Evolutionary conservation across 2,888 invertebrate species (phyloP), one percentile per base, ranked within the genome.

Genomic region (Trypoxylon attenuatum): DNA sequence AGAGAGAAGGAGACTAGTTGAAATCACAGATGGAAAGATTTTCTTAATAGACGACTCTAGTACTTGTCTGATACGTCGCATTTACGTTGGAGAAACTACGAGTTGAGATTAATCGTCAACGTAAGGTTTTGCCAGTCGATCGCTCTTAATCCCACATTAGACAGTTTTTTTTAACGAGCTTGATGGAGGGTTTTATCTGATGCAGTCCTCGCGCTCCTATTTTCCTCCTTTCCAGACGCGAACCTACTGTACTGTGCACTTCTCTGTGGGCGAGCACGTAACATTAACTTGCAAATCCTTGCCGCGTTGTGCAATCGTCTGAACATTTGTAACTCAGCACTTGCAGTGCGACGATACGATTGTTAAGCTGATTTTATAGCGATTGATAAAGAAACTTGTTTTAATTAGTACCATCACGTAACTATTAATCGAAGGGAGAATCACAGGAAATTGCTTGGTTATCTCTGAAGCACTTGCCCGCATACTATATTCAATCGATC

Each of bases 141-240:
- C 66, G 55, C 39, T 4, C 60, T 68, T 67, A 68, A 67, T 68
- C 56, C 46, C 49, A 49, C 67, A 42, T 68, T 67, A 68, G 52
- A 67, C 29, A 58, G 19, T 49, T 49, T 33, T 22, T 38, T 38
- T 33, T 49, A 29, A 47, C 47, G 38, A 39, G 22, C 29, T 29
- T 4, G 55, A 60, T 29, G 41, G 51, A 23, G 25, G n/a, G 49
- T 15, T 43, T 68, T 67, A 59, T 60, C 68, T 60, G 68, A 68
- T 67, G 60, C 60, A 46, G 21, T 68, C 67, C 68, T 68, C 60
- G 46, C 52, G 38, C 43, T 55, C 29, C 47, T 42, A 50, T 68
- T 60, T 60, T 56, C 50, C 23, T 22, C 46, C 19, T 8, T 0
- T 18, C 6, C 15, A 2, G 15, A 27, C 38, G 43, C 29, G n/a